Base-by-base conservation (phyloP, 2,797 vertebrate species). In the Rousettus madagascariensis region DNA sequence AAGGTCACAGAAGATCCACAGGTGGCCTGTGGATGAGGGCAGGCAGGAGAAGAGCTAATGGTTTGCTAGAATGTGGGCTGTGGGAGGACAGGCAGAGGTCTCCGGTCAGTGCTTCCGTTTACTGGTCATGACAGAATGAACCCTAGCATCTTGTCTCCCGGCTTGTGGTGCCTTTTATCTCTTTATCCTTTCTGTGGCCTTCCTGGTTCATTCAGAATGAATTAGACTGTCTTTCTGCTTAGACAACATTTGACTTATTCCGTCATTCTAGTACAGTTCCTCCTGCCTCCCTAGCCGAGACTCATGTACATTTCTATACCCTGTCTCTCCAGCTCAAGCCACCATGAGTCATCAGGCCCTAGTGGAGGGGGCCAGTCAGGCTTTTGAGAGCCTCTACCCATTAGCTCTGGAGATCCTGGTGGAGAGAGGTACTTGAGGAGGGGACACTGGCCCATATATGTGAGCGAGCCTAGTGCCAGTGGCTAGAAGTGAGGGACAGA, bases 221-320 rank as follows among this genome's bases (percentile, higher is more conserved):
- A 24, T 43, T 6, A 8, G 16, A n/a, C 2, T 15, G 0, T 6
- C n/a, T 20, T 38, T 63, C 77, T 57, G 46, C 61, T 65, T 11
- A 43, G 87, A n/a, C 4, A 11, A 11, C 28, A 2, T n/a, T 5
- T 10, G 38, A 59, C 28, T 65, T 24, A 3, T 41, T 4, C 69
- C 16, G 6, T 20, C 15, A 0, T 24, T 36, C 38, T 3, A 10
- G 51, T 43, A 8, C 10, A 33, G 46, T 4, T 46, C 49, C 12
- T 8, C 33, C 9, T 26, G 6, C 22, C 61, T 26, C 12, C 15
- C 28, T 24, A 59, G 61, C 38, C 15, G 12, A 80, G 69, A 38
- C n/a, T 4, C 65, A 1, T 12, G 30, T 1, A 6, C 3, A 43
- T 19, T 41, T 66, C 46, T 15, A 2, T n/a, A 12, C 0, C 4